A percentile compares a stretch with the other conserved stretches of the same genome.
phyloP scores from a whole-genome alignment of 2,888 invertebrate species.

The Punctoribates punctum region DNA sequence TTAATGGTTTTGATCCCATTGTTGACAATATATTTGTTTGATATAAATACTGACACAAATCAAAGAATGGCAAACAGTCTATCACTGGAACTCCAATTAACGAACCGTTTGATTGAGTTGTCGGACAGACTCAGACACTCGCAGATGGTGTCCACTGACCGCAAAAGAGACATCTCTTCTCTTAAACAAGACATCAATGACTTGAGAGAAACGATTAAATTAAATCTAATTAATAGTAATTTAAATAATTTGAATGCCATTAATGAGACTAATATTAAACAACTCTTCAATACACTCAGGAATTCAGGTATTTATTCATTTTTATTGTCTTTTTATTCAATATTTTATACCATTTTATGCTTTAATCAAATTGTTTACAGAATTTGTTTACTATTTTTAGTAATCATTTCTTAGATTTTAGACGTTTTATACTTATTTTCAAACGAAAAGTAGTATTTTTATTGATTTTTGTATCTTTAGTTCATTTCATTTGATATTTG shows the following conservation, averaged over 20 bases:
- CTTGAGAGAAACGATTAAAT: constrained; percentile 41
- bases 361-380: no score
- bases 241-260: not conserved
- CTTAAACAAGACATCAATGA: constrained; percentile 45
- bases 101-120: constrained; percentile 45
- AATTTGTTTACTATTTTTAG: no score
- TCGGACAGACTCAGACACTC: constrained; percentile 46
- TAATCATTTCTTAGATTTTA: no score
- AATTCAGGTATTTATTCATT: not conserved
- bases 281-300: not conserved
- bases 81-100: constrained; percentile 29
- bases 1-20: constrained; percentile 10
- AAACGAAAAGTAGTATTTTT: no score
- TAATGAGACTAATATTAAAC: not conserved
- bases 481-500: no score
- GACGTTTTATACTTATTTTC: no score
- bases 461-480: no score
- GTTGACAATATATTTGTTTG: constrained; percentile 13
- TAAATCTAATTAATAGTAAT: not conserved
- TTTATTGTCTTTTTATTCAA: not conserved
- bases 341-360: no score
- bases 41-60: not conserved
- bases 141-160: constrained; percentile 47
- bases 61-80: not conserved
- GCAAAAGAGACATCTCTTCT: constrained; percentile 46